These are phyloP conservation scores for Seriola aureovittata DNA, from an alignment of 2,113 vertebrate genomes.

Conservation along the genomic window DNA sequence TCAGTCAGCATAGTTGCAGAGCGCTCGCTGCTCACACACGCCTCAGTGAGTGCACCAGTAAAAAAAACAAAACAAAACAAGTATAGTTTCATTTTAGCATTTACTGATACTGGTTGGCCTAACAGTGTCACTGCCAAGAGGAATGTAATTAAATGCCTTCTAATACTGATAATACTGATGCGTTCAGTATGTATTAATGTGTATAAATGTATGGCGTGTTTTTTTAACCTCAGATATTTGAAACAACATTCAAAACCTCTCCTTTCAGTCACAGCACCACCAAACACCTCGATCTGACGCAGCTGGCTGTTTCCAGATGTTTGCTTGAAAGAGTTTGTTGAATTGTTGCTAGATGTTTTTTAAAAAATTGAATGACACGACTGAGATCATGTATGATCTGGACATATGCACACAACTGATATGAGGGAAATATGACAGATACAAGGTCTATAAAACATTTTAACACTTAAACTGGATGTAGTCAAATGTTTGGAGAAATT, in stretches of 20 bases:
- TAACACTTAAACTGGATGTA: too few species aligned
- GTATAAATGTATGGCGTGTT: background rate
- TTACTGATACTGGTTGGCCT: conserved; percentile 1
- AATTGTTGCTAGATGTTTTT: background rate
- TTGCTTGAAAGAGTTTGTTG: background rate
- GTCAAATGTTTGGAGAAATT: too few species aligned
- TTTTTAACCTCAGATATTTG: background rate
- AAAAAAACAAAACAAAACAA: background rate
- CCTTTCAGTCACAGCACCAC: background rate
- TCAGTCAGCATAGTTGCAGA: conserved; percentile 14
- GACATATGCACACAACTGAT: background rate
- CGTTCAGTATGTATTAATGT: background rate
- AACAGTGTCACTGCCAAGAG: background rate
- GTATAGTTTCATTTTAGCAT: conserved; percentile 10
- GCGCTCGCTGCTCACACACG: background rate
- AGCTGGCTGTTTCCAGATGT: background rate
- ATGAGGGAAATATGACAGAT: background rate
- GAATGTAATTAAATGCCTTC: background rate
- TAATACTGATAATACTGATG: background rate
- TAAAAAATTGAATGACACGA: background rate
- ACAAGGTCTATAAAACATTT: background rate
- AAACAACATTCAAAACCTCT: background rate
- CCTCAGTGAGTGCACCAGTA: background rate
- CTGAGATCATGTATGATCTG: background rate
- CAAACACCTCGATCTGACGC: background rate